Conservation (phyloP, 1,140 invertebrate species). For the Condylostylus longicornis region DNA sequence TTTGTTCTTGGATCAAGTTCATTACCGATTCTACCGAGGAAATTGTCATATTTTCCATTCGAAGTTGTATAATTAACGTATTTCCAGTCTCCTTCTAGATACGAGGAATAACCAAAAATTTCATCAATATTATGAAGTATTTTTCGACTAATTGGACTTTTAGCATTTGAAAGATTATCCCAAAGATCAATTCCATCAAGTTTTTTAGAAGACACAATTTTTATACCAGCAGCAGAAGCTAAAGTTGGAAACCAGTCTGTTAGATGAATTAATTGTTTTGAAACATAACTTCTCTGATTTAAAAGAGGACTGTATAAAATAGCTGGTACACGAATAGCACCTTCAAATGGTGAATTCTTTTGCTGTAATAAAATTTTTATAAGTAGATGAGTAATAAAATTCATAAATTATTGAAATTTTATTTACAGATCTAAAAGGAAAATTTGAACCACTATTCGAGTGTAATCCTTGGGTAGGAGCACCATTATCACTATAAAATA, state of each 20-base stretch:
- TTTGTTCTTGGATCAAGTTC: slow-evolving; percentile 2
- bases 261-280: slow-evolving; percentile 64
- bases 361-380: slow-evolving; percentile 17
- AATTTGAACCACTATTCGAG: slow-evolving; percentile 70
- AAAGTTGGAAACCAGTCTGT: slow-evolving; percentile 82
- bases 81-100: slow-evolving; percentile 55
- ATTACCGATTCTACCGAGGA: slow-evolving; percentile 27
- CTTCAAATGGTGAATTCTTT: slow-evolving; percentile 75
- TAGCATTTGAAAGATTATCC: slow-evolving; percentile 35
- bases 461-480: slow-evolving; percentile 53
- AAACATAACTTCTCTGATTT: slow-evolving; percentile 42
- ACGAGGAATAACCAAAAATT: slow-evolving; percentile 41
- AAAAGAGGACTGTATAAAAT: slow-evolving; percentile 64
- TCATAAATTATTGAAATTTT: too few species aligned
- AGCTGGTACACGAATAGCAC: slow-evolving; percentile 58
- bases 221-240: slow-evolving; percentile 40
- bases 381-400: too few species aligned
- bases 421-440: slow-evolving; percentile 63
- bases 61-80: slow-evolving; percentile 45
- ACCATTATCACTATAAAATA: slow-evolving; percentile 63
- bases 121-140: slow-evolving; percentile 61
- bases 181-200: slow-evolving; percentile 62
- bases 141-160: slow-evolving; percentile 40
- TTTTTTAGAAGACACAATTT: slow-evolving; percentile 14
- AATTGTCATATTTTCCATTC: slow-evolving; percentile 35